Evolutionary conservation across 2,797 vertebrate genomes (phyloP).

Genomic region (Pantherophis vulpinus): DNA sequence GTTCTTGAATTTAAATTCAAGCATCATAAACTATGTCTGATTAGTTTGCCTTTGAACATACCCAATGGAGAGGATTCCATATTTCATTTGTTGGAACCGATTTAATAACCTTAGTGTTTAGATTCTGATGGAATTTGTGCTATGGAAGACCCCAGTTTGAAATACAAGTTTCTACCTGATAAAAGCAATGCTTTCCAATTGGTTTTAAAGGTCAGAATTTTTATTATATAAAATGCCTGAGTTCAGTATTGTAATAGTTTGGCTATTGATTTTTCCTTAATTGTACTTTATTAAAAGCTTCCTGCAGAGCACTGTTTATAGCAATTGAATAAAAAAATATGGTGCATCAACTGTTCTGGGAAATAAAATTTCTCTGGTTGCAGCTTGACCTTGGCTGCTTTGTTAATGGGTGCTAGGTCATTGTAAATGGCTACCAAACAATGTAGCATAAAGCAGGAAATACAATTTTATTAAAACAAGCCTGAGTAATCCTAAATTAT

Average conservation of each 20-base stretch:
- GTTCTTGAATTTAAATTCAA: too few relatives aligned
- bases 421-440: slow-evolving; percentile 10
- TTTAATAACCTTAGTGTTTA: not conserved
- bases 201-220: not conserved
- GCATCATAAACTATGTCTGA: too few relatives aligned
- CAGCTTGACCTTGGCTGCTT: not conserved
- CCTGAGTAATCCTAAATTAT: not conserved
- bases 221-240: slow-evolving; percentile 10
- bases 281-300: slow-evolving; percentile 30
- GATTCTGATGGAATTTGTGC: not conserved
- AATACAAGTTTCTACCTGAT: not conserved
- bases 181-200: not conserved
- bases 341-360: not conserved
- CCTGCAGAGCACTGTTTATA: slow-evolving; percentile 19
- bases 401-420: not conserved
- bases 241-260: slow-evolving; percentile 28
- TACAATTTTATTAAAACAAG: not conserved
- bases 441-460: not conserved
- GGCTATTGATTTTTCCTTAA: slow-evolving; percentile 8
- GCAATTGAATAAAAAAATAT: slow-evolving; percentile 31
- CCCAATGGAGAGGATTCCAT: not conserved
- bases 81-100: not conserved
- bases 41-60: not conserved
- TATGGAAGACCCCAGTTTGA: not conserved
- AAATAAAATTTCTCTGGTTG: slow-evolving; percentile 3